Conservation (phyloP, 1,140 invertebrate genomes). For the Macrostomum lignano region DNA sequence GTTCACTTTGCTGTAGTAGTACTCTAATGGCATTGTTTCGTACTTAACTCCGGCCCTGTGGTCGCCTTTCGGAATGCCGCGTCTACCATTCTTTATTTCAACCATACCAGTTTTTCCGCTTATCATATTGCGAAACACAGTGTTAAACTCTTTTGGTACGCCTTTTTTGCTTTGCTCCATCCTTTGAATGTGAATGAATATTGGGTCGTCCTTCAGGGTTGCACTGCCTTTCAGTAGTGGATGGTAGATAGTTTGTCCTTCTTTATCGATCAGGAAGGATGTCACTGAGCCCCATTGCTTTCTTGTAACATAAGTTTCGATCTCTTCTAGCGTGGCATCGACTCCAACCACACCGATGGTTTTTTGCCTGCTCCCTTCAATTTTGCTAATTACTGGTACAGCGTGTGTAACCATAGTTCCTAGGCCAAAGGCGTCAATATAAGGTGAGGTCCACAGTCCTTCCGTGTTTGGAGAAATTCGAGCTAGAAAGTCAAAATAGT, state of each 20-base stretch:
- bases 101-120: slow-evolving; percentile 16
- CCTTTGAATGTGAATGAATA: slow-evolving; percentile 26
- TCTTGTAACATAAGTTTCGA: slow-evolving; percentile 25
- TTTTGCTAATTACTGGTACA: slow-evolving; percentile 22
- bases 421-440: slow-evolving; percentile 25
- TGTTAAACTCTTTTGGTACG: slow-evolving; percentile 18
- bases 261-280: slow-evolving; percentile 27
- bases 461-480: slow-evolving; percentile 18
- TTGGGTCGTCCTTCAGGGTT: slow-evolving; percentile 27
- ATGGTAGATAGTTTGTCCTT: slow-evolving; percentile 28
- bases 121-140: slow-evolving; percentile 19
- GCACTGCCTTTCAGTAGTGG: slow-evolving; percentile 25
- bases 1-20: slow-evolving; percentile 23
- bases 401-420: slow-evolving; percentile 28
- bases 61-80: slow-evolving; percentile 9
- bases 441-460: slow-evolving; percentile 28
- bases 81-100: slow-evolving; percentile 10
- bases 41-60: slow-evolving; percentile 9
- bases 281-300: slow-evolving; percentile 29
- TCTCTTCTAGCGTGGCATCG: slow-evolving; percentile 28
- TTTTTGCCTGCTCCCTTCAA: slow-evolving; percentile 14
- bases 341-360: slow-evolving; percentile 26
- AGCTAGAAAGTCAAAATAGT: slow-evolving; percentile 28
- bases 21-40: slow-evolving; percentile 11
- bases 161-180: slow-evolving; percentile 23